Evolutionary conservation across 2,113 vertebrate species (phyloP).

Genomic region (Cynoglossus semilaevis): DNA sequence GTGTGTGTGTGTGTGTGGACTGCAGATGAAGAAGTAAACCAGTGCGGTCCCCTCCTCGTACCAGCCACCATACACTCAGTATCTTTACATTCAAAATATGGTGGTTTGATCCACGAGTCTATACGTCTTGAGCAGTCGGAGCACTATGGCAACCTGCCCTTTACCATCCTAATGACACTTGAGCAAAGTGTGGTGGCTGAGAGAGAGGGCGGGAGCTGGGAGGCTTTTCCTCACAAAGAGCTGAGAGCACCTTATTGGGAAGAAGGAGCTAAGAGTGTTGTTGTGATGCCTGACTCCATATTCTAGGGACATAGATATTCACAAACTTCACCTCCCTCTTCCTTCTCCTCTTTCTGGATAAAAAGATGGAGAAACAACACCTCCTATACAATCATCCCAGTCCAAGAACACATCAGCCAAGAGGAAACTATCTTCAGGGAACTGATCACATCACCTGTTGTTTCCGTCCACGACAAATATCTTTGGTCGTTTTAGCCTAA

Average conservation of each 20-base stretch:
- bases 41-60: slow-evolving; percentile 11
- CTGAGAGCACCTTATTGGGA: slow-evolving; percentile 68
- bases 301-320: slow-evolving; percentile 64
- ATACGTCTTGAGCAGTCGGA: slow-evolving; percentile 48
- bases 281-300: slow-evolving; percentile 68
- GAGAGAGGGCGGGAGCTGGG: slow-evolving; percentile 62
- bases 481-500: too few relatives aligned
- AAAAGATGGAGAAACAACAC: too few relatives aligned
- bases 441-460: too few relatives aligned
- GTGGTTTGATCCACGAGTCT: slow-evolving; percentile 42
- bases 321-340: slow-evolving; percentile 45
- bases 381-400: too few relatives aligned
- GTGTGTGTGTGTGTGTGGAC: slow-evolving; percentile 21
- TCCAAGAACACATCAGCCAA: too few relatives aligned
- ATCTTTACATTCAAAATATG: slow-evolving; percentile 61
- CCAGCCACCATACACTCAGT: slow-evolving; percentile 19
- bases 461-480: too few relatives aligned
- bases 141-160: slow-evolving; percentile 61
- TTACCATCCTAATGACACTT: slow-evolving; percentile 68
- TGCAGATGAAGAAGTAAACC: slow-evolving; percentile 31
- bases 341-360: slow-evolving; percentile 7
- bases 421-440: too few relatives aligned
- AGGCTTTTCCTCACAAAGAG: slow-evolving; percentile 61
- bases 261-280: slow-evolving; percentile 63
- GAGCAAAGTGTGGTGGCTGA: slow-evolving; percentile 67